These are phyloP conservation scores for Bufo gargarizans DNA, from an alignment of 2,113 vertebrate genomes.

Conservation along the genomic window DNA sequence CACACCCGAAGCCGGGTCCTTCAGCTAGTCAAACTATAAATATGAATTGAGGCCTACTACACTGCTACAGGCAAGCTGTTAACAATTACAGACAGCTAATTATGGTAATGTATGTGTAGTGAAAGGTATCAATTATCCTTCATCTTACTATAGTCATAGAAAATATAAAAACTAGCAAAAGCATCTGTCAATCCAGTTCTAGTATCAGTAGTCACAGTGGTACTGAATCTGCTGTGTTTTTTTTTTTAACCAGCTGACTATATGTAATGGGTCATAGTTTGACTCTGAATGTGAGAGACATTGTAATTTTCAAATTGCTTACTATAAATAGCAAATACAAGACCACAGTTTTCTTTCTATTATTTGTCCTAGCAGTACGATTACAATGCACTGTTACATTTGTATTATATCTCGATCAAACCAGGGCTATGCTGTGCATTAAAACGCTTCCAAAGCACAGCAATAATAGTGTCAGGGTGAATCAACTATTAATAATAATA, in stretches of 20 bases:
- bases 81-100: constrained; percentile 47
- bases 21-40: constrained; percentile 2
- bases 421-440: neutral
- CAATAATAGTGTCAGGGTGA: neutral
- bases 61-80: constrained; percentile 47
- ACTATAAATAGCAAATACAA: constrained; percentile 5
- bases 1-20: too few relatives aligned
- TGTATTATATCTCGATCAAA: neutral
- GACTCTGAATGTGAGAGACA: neutral
- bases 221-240: neutral
- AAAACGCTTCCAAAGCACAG: neutral
- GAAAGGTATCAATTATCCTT: constrained; percentile 39
- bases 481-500: neutral
- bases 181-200: constrained; percentile 1
- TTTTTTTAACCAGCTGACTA: constrained; percentile 2
- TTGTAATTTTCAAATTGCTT: constrained; percentile 16
- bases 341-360: neutral
- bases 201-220: neutral
- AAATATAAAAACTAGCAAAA: constrained; percentile 11
- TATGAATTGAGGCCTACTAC: constrained; percentile 32
- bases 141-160: constrained; percentile 16
- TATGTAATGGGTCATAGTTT: neutral
- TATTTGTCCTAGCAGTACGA: neutral
- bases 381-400: neutral
- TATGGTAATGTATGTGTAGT: constrained; percentile 47